These are phyloP conservation scores for Pogonocherus hispidulus DNA, from an alignment of 2,888 invertebrate genomes.

Conservation along the genomic window DNA sequence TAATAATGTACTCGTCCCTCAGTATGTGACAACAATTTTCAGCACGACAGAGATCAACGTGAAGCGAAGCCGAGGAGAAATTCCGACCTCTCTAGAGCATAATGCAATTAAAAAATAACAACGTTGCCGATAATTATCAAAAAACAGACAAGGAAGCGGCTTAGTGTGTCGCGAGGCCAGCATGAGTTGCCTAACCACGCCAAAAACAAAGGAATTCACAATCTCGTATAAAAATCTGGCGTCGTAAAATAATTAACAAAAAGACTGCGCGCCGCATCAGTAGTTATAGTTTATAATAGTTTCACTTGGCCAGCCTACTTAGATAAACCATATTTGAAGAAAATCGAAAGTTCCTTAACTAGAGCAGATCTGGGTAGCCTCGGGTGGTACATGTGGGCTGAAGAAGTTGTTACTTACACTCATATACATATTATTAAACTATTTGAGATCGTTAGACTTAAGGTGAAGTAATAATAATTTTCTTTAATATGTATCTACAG, in stretches of 20 bases:
- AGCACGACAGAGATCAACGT: background rate
- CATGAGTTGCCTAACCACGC: constrained; percentile 31
- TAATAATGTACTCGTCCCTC: background rate
- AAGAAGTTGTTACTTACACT: constrained; percentile 21
- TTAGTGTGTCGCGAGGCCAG: constrained; percentile 31
- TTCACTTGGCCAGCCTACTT: constrained; percentile 58
- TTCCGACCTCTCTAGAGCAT: constrained; percentile 2
- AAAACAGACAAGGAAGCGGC: constrained; percentile 32
- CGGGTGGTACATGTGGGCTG: constrained; percentile 22
- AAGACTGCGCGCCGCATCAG: constrained; percentile 50
- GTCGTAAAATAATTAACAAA: constrained; percentile 45
- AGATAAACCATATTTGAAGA: constrained; percentile 60
- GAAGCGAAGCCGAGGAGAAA: background rate
- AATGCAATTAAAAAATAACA: constrained; percentile 20
- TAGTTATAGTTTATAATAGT: constrained; percentile 53
- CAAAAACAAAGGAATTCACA: constrained; percentile 36
- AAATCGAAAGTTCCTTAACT: constrained; percentile 61
- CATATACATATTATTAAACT: background rate
- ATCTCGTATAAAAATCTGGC: constrained; percentile 38
- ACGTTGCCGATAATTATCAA: constrained; percentile 16
- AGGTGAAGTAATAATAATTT: no score
- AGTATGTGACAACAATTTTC: background rate
- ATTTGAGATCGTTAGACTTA: background rate
- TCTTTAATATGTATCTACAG: no score
- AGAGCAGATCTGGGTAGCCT: constrained; percentile 53